phyloP scores from a whole-genome alignment of 2,888 invertebrate genomes.

The Lasioglossum leucozonium region DNA sequence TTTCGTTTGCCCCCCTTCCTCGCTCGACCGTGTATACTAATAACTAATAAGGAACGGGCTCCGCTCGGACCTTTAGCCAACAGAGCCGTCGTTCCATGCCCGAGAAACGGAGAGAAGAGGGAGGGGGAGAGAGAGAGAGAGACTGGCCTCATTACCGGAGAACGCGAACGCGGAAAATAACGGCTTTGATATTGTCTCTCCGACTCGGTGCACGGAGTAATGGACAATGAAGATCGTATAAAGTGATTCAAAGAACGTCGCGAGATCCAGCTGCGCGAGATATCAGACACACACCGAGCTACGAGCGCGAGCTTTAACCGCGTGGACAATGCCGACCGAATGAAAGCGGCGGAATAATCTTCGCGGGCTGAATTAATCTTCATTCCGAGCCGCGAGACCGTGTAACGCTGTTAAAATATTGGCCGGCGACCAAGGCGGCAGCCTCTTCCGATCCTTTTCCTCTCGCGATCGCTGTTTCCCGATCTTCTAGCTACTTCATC shows the following conservation, averaged over 20 bases:
- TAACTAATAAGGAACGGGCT: constrained; percentile 77
- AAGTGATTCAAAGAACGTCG: constrained; percentile 57
- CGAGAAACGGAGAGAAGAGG: neutral
- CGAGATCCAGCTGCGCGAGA: constrained; percentile 46
- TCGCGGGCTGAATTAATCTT: constrained; percentile 54
- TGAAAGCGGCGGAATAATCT: constrained; percentile 58
- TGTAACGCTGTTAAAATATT: constrained; percentile 46
- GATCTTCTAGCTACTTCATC: neutral
- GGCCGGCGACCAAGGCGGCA: constrained; percentile 8
- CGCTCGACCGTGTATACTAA: constrained; percentile 72
- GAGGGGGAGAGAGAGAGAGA: neutral
- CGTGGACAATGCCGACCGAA: constrained; percentile 46
- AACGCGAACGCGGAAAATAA: constrained; percentile 59
- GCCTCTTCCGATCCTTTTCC: constrained; percentile 10
- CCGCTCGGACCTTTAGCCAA: constrained; percentile 66
- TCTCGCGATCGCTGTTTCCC: constrained; percentile 2
- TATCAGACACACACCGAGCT: constrained; percentile 39
- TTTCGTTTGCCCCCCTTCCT: constrained; percentile 72
- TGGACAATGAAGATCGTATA: constrained; percentile 67
- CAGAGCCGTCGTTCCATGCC: constrained; percentile 31
- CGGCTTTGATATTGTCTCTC: constrained; percentile 67
- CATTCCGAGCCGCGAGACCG: constrained; percentile 42
- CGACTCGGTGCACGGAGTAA: constrained; percentile 59
- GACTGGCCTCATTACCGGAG: constrained; percentile 62
- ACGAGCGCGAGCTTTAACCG: constrained; percentile 13